Conservation (phyloP, 2,888 invertebrate species). For the Melinaea marsaeus region DNA sequence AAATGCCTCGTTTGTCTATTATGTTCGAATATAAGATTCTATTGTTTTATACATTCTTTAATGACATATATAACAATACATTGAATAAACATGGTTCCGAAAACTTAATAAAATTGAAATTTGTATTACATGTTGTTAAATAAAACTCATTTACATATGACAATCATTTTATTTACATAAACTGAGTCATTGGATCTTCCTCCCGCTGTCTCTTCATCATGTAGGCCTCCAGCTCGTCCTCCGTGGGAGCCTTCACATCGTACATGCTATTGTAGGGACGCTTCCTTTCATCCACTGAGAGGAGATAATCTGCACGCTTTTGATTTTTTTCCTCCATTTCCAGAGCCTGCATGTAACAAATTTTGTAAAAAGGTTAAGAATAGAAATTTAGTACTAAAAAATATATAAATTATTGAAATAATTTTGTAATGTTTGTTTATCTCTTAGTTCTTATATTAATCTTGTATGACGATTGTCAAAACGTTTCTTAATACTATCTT, state of each 20-base stretch:
- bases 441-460: too few species aligned
- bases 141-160: conserved; percentile 6
- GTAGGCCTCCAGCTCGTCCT: conserved; percentile 96
- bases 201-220: conserved; percentile 89
- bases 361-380: too few species aligned
- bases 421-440: too few species aligned
- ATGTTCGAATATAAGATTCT: too few species aligned
- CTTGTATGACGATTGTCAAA: too few species aligned
- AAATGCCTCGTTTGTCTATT: too few species aligned
- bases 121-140: neutral
- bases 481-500: too few species aligned
- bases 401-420: too few species aligned
- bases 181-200: conserved; percentile 96
- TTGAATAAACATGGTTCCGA: too few species aligned
- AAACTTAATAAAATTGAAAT: neutral
- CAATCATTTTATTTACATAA: conserved; percentile 54
- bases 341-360: conserved; percentile 70
- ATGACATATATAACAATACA: too few species aligned
- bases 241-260: conserved; percentile 89
- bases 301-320: conserved; percentile 79
- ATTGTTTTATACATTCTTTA: too few species aligned
- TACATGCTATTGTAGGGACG: conserved; percentile 95
- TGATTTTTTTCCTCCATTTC: conserved; percentile 80
- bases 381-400: too few species aligned
- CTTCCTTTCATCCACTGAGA: conserved; percentile 91